A percentile compares a stretch with the other conserved stretches of the same genome.
These are phyloP conservation scores for Rhopalosiphum padi DNA, from an alignment of 1,140 invertebrate species.

Conservation along the genomic window DNA sequence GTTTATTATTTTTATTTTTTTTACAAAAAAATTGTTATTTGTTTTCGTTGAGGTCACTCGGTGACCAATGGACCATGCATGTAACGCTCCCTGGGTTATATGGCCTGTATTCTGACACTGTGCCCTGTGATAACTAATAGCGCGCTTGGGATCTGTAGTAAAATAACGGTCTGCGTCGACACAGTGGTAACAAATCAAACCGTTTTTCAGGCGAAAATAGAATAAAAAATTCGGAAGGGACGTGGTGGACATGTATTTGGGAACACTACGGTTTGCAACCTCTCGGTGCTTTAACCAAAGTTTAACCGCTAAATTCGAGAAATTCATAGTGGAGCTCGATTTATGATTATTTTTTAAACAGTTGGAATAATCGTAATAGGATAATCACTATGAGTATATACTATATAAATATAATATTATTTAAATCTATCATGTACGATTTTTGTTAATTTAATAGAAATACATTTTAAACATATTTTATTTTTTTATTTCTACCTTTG, in stretches of 20 bases:
- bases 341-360: not conserved
- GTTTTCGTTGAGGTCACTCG: not conserved
- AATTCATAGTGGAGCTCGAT: not conserved
- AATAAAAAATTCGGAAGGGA: not conserved
- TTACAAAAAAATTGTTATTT: not conserved
- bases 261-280: not conserved
- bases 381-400: no score
- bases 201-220: not conserved
- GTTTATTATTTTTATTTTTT: not conserved
- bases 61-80: not conserved
- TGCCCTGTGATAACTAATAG: not conserved
- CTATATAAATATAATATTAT: no score
- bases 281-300: not conserved
- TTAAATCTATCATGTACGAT: not conserved
- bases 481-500: not conserved
- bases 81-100: not conserved
- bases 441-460: not conserved
- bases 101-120: no score
- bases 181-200: not conserved
- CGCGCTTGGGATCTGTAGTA: not conserved
- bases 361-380: not conserved
- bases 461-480: no score
- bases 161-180: not conserved
- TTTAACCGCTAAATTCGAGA: not conserved
- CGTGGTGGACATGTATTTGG: not conserved